Evolutionary conservation across 1,140 invertebrate genomes (phyloP).

Genomic region (Ips typographus): DNA sequence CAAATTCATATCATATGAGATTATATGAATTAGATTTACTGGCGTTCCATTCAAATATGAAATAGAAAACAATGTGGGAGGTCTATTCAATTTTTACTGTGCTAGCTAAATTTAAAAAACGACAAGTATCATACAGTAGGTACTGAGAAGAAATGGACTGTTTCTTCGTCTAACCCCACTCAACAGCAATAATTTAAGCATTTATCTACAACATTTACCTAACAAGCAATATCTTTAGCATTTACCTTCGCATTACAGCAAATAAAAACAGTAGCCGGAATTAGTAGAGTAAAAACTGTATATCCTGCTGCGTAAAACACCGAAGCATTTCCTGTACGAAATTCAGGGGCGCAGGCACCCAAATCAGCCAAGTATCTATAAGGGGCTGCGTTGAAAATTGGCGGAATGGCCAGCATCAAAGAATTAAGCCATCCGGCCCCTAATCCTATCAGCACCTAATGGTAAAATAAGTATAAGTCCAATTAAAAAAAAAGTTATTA

Average conservation of each 20-base stretch:
- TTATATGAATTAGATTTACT: no score
- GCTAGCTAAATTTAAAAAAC: no score
- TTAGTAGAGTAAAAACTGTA: conserved; percentile 62
- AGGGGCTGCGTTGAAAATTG: conserved; percentile 54
- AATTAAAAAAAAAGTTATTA: not conserved
- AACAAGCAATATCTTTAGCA: no score
- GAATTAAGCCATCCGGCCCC: conserved; percentile 57
- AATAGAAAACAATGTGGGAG: no score
- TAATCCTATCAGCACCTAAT: conserved; percentile 58
- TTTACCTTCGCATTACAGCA: conserved; percentile 68
- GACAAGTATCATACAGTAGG: not conserved
- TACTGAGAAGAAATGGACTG: not conserved
- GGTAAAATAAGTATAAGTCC: conserved; percentile 11
- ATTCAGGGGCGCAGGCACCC: conserved; percentile 66
- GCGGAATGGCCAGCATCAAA: conserved; percentile 50
- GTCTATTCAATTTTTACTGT: no score
- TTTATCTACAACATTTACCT: no score
- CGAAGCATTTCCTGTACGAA: conserved; percentile 59
- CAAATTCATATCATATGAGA: not conserved
- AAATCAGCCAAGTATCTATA: conserved; percentile 60
- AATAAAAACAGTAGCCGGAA: conserved; percentile 69
- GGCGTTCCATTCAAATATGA: no score
- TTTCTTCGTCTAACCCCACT: not conserved
- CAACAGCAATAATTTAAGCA: no score
- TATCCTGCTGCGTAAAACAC: conserved; percentile 66